Evolutionary conservation across 2,888 invertebrate species (phyloP).

Genomic region (Eupeodes latifasciatus): DNA sequence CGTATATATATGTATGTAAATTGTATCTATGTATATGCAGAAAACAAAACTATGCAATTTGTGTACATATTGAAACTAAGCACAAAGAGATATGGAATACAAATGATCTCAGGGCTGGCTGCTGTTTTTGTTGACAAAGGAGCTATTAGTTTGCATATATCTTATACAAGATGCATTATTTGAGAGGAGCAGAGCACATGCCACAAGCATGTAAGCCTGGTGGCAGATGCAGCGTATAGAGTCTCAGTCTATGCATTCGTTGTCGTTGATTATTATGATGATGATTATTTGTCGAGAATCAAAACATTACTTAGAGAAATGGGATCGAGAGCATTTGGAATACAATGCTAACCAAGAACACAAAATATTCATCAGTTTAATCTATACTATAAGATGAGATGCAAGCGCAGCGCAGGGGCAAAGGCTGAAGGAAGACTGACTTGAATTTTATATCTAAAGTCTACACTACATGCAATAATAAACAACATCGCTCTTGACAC

Average conservation of each 20-base stretch:
- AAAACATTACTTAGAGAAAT: slow-evolving; percentile 49
- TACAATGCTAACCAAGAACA: neutral
- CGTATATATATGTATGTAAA: neutral
- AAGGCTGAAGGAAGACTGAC: neutral
- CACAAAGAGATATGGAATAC: slow-evolving; percentile 53
- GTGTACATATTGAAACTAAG: neutral
- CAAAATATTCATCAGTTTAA: slow-evolving; percentile 37
- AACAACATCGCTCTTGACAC: slow-evolving; percentile 28
- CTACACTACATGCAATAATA: neutral
- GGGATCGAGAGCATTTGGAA: slow-evolving; percentile 35
- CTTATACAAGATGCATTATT: slow-evolving; percentile 14
- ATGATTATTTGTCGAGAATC: slow-evolving; percentile 37
- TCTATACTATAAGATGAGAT: neutral
- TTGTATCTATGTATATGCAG: neutral
- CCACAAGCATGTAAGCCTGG: neutral
- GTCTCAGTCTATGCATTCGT: slow-evolving; percentile 6
- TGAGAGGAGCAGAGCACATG: slow-evolving; percentile 27
- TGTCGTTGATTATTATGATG: slow-evolving; percentile 29
- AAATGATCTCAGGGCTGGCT: slow-evolving; percentile 59
- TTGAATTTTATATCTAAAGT: neutral
- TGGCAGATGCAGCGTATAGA: neutral
- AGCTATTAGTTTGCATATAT: slow-evolving; percentile 42
- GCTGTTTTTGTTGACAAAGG: slow-evolving; percentile 61
- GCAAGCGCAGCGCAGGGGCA: neutral
- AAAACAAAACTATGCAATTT: slow-evolving; percentile 15